Conservation (phyloP, 92 coral and sea anemone genomes). For the Nematostella vectensis region DNA sequence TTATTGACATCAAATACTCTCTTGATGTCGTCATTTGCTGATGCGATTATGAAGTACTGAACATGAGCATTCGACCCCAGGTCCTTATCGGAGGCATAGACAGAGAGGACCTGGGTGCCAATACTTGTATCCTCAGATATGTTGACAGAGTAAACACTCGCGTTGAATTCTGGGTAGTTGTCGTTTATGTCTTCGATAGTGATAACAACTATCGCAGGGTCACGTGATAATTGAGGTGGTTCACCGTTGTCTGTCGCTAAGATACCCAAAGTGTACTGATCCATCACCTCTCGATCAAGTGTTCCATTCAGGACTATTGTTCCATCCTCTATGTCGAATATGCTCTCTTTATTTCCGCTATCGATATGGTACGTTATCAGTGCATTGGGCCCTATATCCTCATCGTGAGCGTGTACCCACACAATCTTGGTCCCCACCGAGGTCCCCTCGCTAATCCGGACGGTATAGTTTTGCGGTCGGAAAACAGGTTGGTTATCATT, state of each 20-base stretch:
- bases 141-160: conserved; percentile 12
- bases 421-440: conserved; percentile 5
- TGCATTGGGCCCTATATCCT: conserved; percentile 10
- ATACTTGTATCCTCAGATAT: conserved; percentile 44
- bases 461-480: not conserved
- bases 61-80: conserved; percentile 13
- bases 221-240: conserved; percentile 6
- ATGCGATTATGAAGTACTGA: not conserved
- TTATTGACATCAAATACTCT: conserved; percentile 6
- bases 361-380: conserved; percentile 8
- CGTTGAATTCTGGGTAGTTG: conserved; percentile 47
- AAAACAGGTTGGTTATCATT: conserved; percentile 42
- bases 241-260: conserved; percentile 14
- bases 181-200: conserved; percentile 57
- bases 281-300: conserved; percentile 29
- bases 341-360: conserved; percentile 5
- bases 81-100: conserved; percentile 26
- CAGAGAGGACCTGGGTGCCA: conserved; percentile 44
- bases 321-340: conserved; percentile 15
- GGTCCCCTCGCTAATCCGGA: conserved; percentile 7
- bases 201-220: conserved; percentile 15
- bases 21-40: not conserved
- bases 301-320: conserved; percentile 14
- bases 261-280: conserved; percentile 7
- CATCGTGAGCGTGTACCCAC: conserved; percentile 12